Conservation (phyloP, 2,113 vertebrate species). For the Odocoileus virginianus region DNA sequence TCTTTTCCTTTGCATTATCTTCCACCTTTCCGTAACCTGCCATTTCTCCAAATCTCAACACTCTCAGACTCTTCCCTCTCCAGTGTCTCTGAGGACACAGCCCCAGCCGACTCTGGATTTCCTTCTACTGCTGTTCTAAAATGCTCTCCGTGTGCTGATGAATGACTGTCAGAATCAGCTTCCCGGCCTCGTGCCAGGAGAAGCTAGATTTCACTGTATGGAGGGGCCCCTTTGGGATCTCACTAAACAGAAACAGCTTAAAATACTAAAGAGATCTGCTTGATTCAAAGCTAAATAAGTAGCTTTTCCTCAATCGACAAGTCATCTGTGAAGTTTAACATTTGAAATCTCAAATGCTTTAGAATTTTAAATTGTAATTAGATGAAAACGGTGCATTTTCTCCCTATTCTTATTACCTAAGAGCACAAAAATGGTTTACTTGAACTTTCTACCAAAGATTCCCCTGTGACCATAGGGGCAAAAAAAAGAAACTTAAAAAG, state of each 20-base stretch:
- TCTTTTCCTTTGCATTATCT: not conserved
- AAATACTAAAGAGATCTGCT: slow-evolving; percentile 5
- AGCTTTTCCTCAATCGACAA: slow-evolving; percentile 10
- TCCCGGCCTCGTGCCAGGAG: not conserved
- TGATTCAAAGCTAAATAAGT: slow-evolving; percentile 41
- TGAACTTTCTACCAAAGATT: slow-evolving; percentile 35
- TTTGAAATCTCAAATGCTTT: slow-evolving; percentile 24
- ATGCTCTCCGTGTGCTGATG: not conserved
- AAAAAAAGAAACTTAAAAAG: not conserved
- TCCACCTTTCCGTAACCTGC: not conserved
- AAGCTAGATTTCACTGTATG: not conserved
- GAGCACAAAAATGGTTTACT: not conserved
- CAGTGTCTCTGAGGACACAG: not conserved
- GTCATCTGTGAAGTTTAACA: slow-evolving; percentile 12
- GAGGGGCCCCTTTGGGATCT: not conserved
- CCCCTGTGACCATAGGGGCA: not conserved
- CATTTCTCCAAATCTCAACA: not conserved
- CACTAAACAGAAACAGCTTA: slow-evolving; percentile 27
- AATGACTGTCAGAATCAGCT: not conserved
- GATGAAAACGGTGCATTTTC: not conserved
- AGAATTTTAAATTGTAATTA: not conserved
- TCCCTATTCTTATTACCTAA: not conserved
- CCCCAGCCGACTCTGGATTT: not conserved
- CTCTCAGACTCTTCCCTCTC: not conserved
- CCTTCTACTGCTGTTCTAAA: not conserved